Conservation (phyloP, 53 echinoderm and acorn worm genomes). For the Hippasteria phrygiana region DNA sequence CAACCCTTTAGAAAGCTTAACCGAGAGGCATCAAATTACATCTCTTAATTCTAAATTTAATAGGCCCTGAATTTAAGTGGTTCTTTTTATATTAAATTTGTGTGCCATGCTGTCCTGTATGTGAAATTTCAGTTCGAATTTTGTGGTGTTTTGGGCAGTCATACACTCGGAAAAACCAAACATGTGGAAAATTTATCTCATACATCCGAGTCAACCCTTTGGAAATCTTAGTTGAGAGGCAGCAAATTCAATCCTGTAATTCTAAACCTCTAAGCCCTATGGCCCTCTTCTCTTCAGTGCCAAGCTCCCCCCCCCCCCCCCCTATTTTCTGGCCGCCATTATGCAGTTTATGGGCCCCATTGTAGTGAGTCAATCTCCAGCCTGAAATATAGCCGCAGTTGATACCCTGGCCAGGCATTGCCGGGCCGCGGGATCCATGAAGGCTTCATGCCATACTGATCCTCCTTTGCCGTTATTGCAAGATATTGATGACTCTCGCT, state of each 20-base stretch:
- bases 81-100: background rate
- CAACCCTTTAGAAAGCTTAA: too few species aligned
- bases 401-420: conserved; percentile 33
- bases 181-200: background rate
- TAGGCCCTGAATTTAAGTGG: too few species aligned
- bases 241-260: conserved; percentile 35
- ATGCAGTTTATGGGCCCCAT: conserved; percentile 45
- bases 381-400: conserved; percentile 19
- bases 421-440: background rate
- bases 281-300: background rate
- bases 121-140: background rate
- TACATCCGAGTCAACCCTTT: background rate
- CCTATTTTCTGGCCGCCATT: conserved; percentile 26
- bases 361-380: conserved; percentile 27
- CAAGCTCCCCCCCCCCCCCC: background rate
- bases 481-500: background rate
- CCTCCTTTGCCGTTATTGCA: conserved; percentile 9
- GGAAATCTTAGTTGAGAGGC: background rate
- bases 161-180: background rate
- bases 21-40: too few species aligned
- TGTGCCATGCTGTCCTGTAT: background rate
- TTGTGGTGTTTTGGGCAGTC: background rate
- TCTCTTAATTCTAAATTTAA: too few species aligned
- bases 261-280: conserved; percentile 12
- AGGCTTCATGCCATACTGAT: conserved; percentile 2